Percentiles rank a stretch among this genome's conserved stretches.
Evolutionary conservation across 1,140 invertebrate species (phyloP).

Genomic region (Pseudomyrmex gracilis): DNA sequence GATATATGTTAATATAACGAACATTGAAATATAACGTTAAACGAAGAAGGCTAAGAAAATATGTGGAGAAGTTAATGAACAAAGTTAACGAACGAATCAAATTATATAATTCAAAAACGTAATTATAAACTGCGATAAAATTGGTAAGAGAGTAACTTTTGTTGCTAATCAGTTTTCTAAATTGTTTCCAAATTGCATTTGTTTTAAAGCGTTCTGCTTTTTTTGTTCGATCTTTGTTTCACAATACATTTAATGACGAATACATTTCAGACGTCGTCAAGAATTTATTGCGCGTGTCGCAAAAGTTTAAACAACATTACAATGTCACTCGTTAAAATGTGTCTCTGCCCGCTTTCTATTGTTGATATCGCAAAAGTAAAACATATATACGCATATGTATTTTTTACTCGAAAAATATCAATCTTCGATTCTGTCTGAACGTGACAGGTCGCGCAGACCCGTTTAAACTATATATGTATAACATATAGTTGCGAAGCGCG

Average conservation of each 20-base stretch:
- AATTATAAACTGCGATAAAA: too few relatives aligned
- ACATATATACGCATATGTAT: neutral
- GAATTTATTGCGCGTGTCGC: constrained; percentile 6
- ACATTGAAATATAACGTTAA: constrained; percentile 10
- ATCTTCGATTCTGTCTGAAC: constrained; percentile 23
- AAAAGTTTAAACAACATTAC: neutral
- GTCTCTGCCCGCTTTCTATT: neutral
- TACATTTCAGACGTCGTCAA: neutral
- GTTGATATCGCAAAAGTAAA: neutral
- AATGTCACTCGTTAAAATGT: constrained; percentile 7
- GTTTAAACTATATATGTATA: constrained; percentile 12
- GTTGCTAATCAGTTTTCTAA: too few relatives aligned
- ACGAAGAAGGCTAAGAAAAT: neutral
- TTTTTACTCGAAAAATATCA: constrained; percentile 22
- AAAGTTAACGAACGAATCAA: neutral
- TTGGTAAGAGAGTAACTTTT: too few relatives aligned
- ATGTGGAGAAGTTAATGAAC: neutral
- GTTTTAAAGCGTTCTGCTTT: neutral
- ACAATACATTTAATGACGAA: neutral
- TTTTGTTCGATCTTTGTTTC: neutral
- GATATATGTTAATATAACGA: neutral
- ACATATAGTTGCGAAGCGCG: constrained; percentile 34
- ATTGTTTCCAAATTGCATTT: neutral
- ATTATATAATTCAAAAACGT: too few relatives aligned
- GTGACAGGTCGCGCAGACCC: neutral